Evolutionary conservation across 1,140 invertebrate species (phyloP), one percentile per base, ranked within the genome.

Genomic region (Caenorhabditis remanei): DNA sequence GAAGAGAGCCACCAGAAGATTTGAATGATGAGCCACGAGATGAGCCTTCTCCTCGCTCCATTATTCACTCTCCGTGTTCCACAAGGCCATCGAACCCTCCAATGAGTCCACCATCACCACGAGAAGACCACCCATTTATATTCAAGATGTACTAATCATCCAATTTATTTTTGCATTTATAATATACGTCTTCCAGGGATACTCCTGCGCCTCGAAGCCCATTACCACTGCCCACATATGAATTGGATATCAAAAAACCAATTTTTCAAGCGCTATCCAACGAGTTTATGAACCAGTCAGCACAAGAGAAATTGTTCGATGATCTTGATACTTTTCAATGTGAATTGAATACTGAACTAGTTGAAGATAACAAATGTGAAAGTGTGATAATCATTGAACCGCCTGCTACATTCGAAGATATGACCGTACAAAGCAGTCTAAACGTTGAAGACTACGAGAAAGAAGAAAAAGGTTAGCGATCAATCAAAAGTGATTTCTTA

Each of bases 1-100:
- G 91, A 6, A 75, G 89, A 79, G 92, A 93, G 83, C 91, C 91
- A 11, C 91, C 91, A 21, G 82, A 86, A 13, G 91, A 92, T 84
- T 88, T 85, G 41, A 92, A 92, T 65, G 91, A 91, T 13, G 91
- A 92, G 7, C 63, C 83, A 13, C 75, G 53, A 19, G 19, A 50
- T 41, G 83, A 84, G 65, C 83, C 84, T 7, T 87, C 83, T 41
- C 84, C 87, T 82, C 67, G 48, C n/a, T 63, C 53, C 6, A 48
- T 65, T 43, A 40, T 43, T 19, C 88, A 85, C 19, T 61, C 55
- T 11, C 67, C 50, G 8, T 50, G 55, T n/a, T 46, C 65, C 8
- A 67, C 40, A 58, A 40, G 83, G 75, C 65, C 71, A 48, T 61
- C 84, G 2, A 63, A 41, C 24, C 56, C 84, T 46, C 71, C 84